These are phyloP conservation scores for Dolomedes plantarius DNA, from an alignment of 2,888 invertebrate species.

Conservation along the genomic window DNA sequence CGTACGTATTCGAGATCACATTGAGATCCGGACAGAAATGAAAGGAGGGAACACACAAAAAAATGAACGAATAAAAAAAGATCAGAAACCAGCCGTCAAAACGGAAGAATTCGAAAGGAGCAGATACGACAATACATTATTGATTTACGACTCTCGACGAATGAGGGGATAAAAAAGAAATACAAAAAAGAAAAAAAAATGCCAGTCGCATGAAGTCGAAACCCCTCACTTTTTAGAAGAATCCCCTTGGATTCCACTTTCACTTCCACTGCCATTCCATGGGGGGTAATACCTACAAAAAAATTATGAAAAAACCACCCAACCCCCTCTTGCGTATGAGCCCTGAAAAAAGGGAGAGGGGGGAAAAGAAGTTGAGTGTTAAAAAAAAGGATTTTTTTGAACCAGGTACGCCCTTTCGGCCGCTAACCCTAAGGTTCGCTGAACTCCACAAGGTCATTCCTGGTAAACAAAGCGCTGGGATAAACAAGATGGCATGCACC, in stretches of 20 bases:
- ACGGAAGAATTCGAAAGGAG: constrained; percentile 44
- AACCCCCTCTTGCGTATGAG: constrained; percentile 52
- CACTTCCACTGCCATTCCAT: constrained; percentile 49
- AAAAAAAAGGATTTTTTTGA: constrained; percentile 62
- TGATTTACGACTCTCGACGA: constrained; percentile 59
- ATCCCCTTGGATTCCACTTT: constrained; percentile 67
- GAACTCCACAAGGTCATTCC: constrained; percentile 56
- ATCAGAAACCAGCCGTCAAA: constrained; percentile 26
- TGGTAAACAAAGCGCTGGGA: constrained; percentile 53
- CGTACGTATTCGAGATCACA: constrained; percentile 1
- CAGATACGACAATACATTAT: constrained; percentile 43
- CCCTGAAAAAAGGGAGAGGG: constrained; percentile 22
- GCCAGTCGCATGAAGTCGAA: constrained; percentile 11
- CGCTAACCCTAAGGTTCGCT: constrained; percentile 65
- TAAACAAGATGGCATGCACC: constrained; percentile 66
- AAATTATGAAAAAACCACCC: constrained; percentile 20
- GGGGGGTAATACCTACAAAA: constrained; percentile 29
- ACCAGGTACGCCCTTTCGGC: constrained; percentile 57
- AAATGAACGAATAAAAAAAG: neutral
- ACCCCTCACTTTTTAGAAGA: constrained; percentile 39
- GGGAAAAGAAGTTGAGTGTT: constrained; percentile 28
- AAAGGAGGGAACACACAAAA: neutral
- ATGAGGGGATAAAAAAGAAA: neutral
- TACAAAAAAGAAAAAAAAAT: constrained; percentile 4
- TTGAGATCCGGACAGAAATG: neutral